A percentile compares a stretch with the other conserved stretches of the same genome.
These are phyloP conservation scores for Xanthia icteritia DNA, from an alignment of 2,888 invertebrate species.

Conservation along the genomic window DNA sequence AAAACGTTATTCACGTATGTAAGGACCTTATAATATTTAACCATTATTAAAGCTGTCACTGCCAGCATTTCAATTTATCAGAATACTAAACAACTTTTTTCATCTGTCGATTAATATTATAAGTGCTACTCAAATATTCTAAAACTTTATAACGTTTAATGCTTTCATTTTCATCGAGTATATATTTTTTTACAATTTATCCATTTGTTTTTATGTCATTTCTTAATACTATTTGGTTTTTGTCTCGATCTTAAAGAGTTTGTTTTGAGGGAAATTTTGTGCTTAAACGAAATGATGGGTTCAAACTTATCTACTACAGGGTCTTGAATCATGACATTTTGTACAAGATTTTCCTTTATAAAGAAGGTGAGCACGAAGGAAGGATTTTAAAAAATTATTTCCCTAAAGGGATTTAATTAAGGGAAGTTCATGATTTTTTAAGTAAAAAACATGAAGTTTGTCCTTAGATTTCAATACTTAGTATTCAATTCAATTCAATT, in stretches of 20 bases:
- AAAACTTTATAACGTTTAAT: slow-evolving; percentile 1
- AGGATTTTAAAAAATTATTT: too few relatives aligned
- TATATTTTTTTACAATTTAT: slow-evolving; percentile 1
- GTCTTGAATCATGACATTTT: not conserved
- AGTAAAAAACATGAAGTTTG: not conserved
- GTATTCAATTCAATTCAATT: too few relatives aligned
- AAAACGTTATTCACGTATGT: slow-evolving; percentile 4
- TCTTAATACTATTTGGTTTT: not conserved
- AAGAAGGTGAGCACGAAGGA: not conserved
- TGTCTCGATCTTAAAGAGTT: not conserved
- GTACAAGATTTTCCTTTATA: not conserved
- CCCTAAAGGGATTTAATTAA: not conserved
- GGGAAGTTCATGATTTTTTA: not conserved
- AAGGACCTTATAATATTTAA: slow-evolving; percentile 17
- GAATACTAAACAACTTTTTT: slow-evolving; percentile 21
- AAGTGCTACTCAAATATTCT: slow-evolving; percentile 31
- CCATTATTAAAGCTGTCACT: slow-evolving; percentile 15
- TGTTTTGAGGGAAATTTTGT: not conserved
- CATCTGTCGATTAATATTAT: slow-evolving; percentile 26
- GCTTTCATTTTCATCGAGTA: slow-evolving; percentile 6
- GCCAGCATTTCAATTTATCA: slow-evolving; percentile 22
- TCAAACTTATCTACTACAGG: not conserved
- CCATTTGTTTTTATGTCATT: not conserved
- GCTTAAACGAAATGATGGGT: not conserved
- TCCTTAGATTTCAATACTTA: too few relatives aligned